These are phyloP conservation scores for Psilopsiagon aurifrons DNA, from an alignment of 2,113 vertebrate genomes.

Conservation along the genomic window DNA sequence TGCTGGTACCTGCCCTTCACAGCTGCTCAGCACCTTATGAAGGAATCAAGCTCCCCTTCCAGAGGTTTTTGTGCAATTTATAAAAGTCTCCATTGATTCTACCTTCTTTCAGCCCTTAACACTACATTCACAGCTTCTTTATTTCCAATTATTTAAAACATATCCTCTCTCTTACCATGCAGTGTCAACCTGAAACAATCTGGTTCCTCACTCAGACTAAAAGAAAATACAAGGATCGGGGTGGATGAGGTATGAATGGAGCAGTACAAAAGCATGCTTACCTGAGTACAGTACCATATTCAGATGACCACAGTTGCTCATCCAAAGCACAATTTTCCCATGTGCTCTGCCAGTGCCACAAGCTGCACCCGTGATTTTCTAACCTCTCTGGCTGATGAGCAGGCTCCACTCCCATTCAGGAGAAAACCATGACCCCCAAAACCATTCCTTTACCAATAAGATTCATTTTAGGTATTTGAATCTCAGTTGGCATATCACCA, in stretches of 20 bases:
- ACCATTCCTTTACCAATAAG: not conserved
- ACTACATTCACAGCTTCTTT: not conserved
- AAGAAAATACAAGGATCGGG: not conserved
- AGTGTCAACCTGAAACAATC: not conserved
- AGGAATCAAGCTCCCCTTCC: not conserved
- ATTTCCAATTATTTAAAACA: slow-evolving; percentile 23
- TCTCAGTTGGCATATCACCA: not conserved
- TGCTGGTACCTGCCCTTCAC: not conserved
- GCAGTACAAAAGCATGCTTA: not conserved
- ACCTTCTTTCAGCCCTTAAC: not conserved
- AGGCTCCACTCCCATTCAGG: not conserved
- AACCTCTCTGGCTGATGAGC: not conserved
- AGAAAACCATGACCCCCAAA: not conserved
- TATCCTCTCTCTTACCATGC: not conserved
- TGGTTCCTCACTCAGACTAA: not conserved
- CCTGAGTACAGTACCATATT: not conserved
- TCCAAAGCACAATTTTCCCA: not conserved
- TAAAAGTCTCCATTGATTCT: not conserved
- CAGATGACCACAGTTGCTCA: not conserved
- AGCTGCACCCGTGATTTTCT: not conserved
- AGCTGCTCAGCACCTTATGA: not conserved
- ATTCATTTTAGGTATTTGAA: not conserved
- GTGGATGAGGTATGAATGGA: not conserved
- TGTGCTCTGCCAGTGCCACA: not conserved
- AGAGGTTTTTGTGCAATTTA: not conserved